A percentile compares a stretch with the other conserved stretches of the same genome.
phyloP scores from a whole-genome alignment of 2,797 vertebrate species.

The Halcyon chelicuti region DNA sequence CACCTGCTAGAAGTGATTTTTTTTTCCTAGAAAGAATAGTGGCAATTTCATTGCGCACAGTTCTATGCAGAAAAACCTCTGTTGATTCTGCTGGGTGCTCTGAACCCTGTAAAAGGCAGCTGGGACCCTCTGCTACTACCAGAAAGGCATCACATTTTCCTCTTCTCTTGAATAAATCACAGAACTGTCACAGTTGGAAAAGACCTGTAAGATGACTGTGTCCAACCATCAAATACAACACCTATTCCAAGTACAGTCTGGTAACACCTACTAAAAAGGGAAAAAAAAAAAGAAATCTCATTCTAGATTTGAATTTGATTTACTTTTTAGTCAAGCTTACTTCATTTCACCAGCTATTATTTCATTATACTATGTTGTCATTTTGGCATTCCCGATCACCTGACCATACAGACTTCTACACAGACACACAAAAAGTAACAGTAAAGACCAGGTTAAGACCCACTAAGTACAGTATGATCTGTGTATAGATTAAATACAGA shows the following conservation, averaged over 20 bases:
- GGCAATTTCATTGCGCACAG: background rate
- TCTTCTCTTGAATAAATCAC: conserved; percentile 67
- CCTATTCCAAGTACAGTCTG: conserved; percentile 67
- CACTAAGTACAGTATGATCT: conserved; percentile 32
- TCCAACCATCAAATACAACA: conserved; percentile 29
- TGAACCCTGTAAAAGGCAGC: conserved; percentile 53
- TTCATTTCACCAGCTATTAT: conserved; percentile 68
- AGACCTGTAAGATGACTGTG: too few relatives aligned
- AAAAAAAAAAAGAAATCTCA: conserved; percentile 45
- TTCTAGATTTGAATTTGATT: conserved; percentile 61
- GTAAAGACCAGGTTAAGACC: background rate
- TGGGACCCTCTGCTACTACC: conserved; percentile 72
- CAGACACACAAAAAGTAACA: background rate
- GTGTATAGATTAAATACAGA: conserved; percentile 61
- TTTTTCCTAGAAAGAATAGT: background rate
- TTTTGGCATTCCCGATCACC: conserved; percentile 45
- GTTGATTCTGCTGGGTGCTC: background rate
- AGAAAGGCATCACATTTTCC: conserved; percentile 74
- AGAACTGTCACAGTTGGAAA: too few relatives aligned
- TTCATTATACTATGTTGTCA: conserved; percentile 50
- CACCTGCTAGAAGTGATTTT: background rate
- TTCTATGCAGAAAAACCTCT: background rate
- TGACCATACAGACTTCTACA: background rate
- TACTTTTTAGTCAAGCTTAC: conserved; percentile 55
- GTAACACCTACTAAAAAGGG: conserved; percentile 66